Evolutionary conservation across 2,888 invertebrate species (phyloP).

Genomic region (Maniola hyperantus): DNA sequence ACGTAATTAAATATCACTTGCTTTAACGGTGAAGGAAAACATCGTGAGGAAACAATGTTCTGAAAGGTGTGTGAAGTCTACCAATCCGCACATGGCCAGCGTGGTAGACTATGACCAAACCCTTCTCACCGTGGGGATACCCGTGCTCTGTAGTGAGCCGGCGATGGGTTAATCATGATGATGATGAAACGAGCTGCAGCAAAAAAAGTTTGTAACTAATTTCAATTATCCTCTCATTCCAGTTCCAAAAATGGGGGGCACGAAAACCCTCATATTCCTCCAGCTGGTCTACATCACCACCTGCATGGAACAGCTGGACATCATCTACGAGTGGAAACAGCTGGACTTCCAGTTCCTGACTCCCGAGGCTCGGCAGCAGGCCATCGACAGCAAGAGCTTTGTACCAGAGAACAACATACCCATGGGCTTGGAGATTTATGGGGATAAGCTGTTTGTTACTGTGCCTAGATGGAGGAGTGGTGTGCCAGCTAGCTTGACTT

Average conservation of each 20-base stretch:
- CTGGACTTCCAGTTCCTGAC: constrained; percentile 86
- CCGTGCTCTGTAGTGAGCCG: too few species aligned
- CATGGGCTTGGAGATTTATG: constrained; percentile 87
- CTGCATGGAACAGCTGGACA: constrained; percentile 86
- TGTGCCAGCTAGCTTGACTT: constrained; percentile 88
- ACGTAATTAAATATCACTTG: too few species aligned
- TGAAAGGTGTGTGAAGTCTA: too few species aligned
- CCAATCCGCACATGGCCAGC: too few species aligned
- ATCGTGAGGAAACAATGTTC: too few species aligned
- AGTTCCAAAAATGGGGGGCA: constrained; percentile 62
- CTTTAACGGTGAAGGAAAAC: too few species aligned
- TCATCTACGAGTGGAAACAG: constrained; percentile 88
- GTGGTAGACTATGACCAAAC: too few species aligned
- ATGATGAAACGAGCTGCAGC: too few species aligned
- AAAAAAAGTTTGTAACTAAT: not conserved
- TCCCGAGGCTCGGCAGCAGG: constrained; percentile 80
- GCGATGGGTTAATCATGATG: too few species aligned
- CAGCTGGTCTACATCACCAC: constrained; percentile 63
- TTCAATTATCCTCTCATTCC: constrained; percentile 35
- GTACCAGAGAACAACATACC: constrained; percentile 88
- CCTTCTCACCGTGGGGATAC: too few species aligned
- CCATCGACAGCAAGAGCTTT: constrained; percentile 83
- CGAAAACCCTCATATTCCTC: constrained; percentile 60
- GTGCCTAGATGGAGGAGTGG: constrained; percentile 89
- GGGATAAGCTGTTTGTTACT: constrained; percentile 86